Percentiles rank a stretch among this genome's conserved stretches.
Conservation (phyloP, 2,797 vertebrate species). For the Scyliorhinus canicula region DNA sequence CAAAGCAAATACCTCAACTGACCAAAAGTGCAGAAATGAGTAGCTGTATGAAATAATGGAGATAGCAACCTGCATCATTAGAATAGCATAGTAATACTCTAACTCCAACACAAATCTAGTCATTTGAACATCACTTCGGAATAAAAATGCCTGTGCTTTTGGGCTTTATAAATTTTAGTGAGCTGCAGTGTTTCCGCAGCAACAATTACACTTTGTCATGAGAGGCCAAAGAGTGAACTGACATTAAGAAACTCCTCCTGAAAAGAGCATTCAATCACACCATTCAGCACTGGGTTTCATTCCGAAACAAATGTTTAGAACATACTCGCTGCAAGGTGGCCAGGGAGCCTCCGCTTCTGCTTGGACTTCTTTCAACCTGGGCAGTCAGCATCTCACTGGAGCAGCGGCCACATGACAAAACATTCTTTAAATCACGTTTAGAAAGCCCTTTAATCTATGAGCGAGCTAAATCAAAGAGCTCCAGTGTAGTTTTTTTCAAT, state of each 20-base stretch:
- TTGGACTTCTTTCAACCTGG: background rate
- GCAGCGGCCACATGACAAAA: too few relatives aligned
- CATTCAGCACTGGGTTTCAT: background rate
- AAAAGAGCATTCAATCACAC: background rate
- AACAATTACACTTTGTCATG: background rate
- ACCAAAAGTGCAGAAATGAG: background rate
- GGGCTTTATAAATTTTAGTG: background rate
- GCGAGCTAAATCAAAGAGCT: background rate
- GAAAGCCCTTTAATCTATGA: background rate
- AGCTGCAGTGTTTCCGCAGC: background rate
- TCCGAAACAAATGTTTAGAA: background rate
- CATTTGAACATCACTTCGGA: background rate
- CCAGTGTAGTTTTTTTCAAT: background rate
- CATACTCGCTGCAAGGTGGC: background rate
- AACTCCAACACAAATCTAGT: background rate
- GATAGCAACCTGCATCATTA: background rate
- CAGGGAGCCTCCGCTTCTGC: background rate
- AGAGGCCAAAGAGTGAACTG: background rate
- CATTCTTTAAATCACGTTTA: background rate
- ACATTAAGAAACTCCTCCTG: background rate
- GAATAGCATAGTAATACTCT: background rate
- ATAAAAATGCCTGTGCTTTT: background rate
- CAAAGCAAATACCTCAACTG: background rate
- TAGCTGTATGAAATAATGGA: background rate
- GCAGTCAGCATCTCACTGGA: background rate